A percentile compares a stretch with the other conserved stretches of the same genome.
Conservation (phyloP, 2,113 vertebrate species). For the Rousettus leschenaultii region DNA sequence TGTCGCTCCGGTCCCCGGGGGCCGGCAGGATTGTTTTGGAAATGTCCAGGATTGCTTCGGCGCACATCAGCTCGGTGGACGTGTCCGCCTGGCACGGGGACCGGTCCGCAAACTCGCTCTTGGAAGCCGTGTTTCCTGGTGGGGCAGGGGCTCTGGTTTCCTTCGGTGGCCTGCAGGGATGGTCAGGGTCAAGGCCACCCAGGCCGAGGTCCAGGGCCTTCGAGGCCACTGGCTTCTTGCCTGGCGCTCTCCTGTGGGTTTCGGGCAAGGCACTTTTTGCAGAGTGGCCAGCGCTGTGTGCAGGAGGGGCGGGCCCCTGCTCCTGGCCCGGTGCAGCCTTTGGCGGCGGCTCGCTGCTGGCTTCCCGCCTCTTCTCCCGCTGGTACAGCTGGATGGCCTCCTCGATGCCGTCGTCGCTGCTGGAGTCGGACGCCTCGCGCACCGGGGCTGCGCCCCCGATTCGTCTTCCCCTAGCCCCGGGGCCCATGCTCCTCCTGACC, state of each 20-base stretch:
- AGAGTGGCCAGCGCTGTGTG: slow-evolving; percentile 54
- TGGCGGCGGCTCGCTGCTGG: slow-evolving; percentile 61
- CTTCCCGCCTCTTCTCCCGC: slow-evolving; percentile 87
- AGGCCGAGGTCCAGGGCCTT: slow-evolving; percentile 63
- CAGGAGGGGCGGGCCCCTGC: slow-evolving; percentile 22
- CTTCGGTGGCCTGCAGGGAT: slow-evolving; percentile 66
- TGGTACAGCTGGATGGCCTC: slow-evolving; percentile 95
- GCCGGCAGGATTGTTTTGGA: slow-evolving; percentile 93
- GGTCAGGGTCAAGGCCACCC: background rate
- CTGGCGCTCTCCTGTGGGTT: slow-evolving; percentile 66
- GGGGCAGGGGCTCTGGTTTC: slow-evolving; percentile 56
- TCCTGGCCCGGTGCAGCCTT: slow-evolving; percentile 63
- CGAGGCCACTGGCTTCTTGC: slow-evolving; percentile 75
- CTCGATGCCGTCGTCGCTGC: slow-evolving; percentile 94
- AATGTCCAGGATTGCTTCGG: slow-evolving; percentile 97
- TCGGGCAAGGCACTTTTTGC: slow-evolving; percentile 77
- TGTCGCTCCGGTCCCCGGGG: slow-evolving; percentile 73
- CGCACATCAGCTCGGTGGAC: slow-evolving; percentile 94
- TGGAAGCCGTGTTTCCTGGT: slow-evolving; percentile 14
- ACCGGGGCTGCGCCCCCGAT: accelerated
- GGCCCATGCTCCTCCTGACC: background rate
- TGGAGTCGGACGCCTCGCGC: slow-evolving; percentile 81
- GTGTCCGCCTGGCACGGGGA: slow-evolving; percentile 85
- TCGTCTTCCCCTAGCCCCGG: accelerated
- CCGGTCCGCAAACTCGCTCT: background rate